Evolutionary conservation across 2,888 invertebrate species (phyloP), one percentile per base, ranked within the genome.

Genomic region (Acanthoscelides obtectus): DNA sequence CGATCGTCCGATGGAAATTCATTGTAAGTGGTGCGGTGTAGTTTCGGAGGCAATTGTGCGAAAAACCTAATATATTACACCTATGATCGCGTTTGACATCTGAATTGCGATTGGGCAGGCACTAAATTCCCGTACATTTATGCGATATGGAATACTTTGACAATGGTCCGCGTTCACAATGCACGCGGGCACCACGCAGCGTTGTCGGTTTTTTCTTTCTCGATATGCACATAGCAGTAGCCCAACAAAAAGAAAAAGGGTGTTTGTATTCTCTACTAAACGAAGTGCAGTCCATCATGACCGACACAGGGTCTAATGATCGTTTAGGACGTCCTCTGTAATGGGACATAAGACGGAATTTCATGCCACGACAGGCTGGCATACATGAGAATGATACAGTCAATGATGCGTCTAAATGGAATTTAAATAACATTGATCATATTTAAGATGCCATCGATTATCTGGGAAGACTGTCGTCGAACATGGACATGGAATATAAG

Each of bases 41-140:
- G 45, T 75, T 74, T 66, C 68, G 67, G 71, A 72, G 68, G 70
- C 72, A 69, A 74, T 73, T 72, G 74, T 71, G 72, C 69, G 71
- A 74, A 76, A 76, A 77, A 74, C 75, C 70, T 72, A 73, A 77
- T 77, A 77, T 74, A 77, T 77, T 73, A 74, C 74, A 72, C 70
- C 76, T 73, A 74, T 73, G 77, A 76, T 75, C 75, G 76, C 69
- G 72, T 77, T 76, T 77, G 77, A 77, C 77, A 69, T 75, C 72
- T 77, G 75, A 77, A 77, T 77, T 71, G 77, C 69, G 72, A 75
- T 76, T 64, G 75, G 73, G 74, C 69, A 70, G 72, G 71, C 74
- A 73, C 72, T 75, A 75, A 75, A 76, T 75, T 72, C 73, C 71
- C 71, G 73, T 74, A 73, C 75, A 74, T 77, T 75, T 76, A 75